A percentile compares a stretch with the other conserved stretches of the same genome.
Conservation (phyloP, 2,797 vertebrate species). For the Eremophila alpestris region DNA sequence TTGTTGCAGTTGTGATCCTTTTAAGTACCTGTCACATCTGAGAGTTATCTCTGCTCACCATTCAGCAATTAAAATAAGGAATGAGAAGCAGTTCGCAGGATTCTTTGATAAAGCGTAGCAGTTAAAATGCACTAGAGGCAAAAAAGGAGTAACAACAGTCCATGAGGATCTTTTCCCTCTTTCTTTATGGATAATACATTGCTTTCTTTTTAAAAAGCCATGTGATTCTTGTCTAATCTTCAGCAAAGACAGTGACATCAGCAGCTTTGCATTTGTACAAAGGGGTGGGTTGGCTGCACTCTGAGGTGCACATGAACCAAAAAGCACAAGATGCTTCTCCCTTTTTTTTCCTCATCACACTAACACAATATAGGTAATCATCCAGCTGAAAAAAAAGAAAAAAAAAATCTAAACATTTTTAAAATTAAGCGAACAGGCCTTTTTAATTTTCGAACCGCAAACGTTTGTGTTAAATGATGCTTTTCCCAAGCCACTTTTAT, state of each 20-base stretch:
- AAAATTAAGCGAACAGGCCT: neutral
- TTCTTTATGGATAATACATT: neutral
- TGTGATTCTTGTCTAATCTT: neutral
- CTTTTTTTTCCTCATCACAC: constrained; percentile 14
- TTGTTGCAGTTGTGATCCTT: neutral
- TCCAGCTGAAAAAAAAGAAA: neutral
- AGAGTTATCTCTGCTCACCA: neutral
- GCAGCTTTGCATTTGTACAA: neutral
- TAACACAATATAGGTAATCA: constrained; percentile 17
- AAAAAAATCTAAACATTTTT: neutral
- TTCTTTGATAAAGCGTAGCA: neutral
- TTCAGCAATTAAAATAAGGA: neutral
- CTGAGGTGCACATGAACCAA: neutral
- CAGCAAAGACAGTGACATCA: neutral
- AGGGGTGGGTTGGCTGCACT: neutral
- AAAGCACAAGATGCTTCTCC: constrained; percentile 3
- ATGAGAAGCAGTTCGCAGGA: neutral
- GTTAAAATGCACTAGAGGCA: neutral
- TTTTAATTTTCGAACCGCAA: constrained; percentile 8
- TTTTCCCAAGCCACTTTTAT: constrained; percentile 23
- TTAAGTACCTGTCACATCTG: neutral
- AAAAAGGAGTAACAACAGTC: neutral
- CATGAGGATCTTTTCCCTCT: neutral
- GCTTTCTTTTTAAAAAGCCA: neutral
- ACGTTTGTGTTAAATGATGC: neutral